Conservation (phyloP, 2,797 vertebrate species). For the Hydrolagus colliei region DNA sequence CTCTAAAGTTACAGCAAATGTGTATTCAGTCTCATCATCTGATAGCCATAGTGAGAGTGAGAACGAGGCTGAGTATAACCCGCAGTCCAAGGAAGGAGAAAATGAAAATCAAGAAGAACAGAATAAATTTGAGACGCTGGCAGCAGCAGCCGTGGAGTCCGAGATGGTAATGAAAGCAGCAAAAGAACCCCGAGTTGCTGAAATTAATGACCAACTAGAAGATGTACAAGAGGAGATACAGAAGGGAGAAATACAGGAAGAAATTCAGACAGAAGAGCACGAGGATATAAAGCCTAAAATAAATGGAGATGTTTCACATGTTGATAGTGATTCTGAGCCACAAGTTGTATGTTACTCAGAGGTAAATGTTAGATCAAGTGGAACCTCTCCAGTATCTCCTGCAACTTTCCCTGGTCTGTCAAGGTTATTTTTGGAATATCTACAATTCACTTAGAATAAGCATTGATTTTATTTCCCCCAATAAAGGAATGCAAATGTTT, state of each 20-base stretch:
- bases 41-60: constrained; percentile 81
- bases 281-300: constrained; percentile 54
- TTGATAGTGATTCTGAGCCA: constrained; percentile 71
- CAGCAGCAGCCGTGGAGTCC: constrained; percentile 6
- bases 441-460: constrained; percentile 17
- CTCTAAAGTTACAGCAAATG: neutral
- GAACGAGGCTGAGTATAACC: constrained; percentile 83
- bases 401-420: constrained; percentile 57
- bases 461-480: neutral
- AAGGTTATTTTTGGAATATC: constrained; percentile 47
- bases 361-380: constrained; percentile 74
- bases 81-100: constrained; percentile 53
- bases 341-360: constrained; percentile 98
- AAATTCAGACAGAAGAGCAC: constrained; percentile 51
- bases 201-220: constrained; percentile 74
- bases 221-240: constrained; percentile 49
- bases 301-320: constrained; percentile 77
- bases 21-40: constrained; percentile 52
- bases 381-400: constrained; percentile 47
- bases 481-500: constrained; percentile 40
- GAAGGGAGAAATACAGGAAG: constrained; percentile 49
- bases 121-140: constrained; percentile 22
- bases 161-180: neutral
- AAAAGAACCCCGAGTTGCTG: constrained; percentile 43
- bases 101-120: constrained; percentile 17